Base-by-base conservation (phyloP, 2,797 vertebrate species). In the Pseudopleuronectes americanus region DNA sequence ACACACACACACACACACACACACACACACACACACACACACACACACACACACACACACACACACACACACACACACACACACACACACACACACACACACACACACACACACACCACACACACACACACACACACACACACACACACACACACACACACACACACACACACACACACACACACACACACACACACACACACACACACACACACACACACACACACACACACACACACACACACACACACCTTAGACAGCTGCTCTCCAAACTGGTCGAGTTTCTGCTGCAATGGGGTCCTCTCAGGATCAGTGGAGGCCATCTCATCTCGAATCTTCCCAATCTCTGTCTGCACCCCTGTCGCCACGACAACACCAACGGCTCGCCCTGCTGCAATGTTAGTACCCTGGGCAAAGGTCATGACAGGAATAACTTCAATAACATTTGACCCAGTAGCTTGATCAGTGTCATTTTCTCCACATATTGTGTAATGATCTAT, bases 261-360 rank as follows among this genome's bases (percentile, higher is more conserved):
- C 72, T 95, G 94, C 31, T 95, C 93, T 68, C 94, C 94, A 76
- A 95, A 95, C 89, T 95, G 90, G 81, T 95, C 94, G 7, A 95
- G 89, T 82, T 95, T 95, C 86, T 95, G 92, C 61, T 95, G 94
- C 4, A 95, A 84, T 0, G 94, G 94, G 2, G 94, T 95, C 38
- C 93, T 87, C 64, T 95, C 95, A 2, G 93, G 92, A 14, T 94
- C 94, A 0, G 95, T 95, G 26, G 94, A 85, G 1, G 93, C 95
- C 95, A 95, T 95, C 84, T 95, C 93, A 22, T 95, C 95, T 28
- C 95, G 83, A 79, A 95, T 95, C 87, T 95, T 95, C 3, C 95
- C 95, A 0, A 95, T 95, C 82, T 95, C 95, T 0, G 95, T 95
- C 71, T 93, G 91, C 41, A 95, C 92, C 10, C 92, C 95, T 0